Base-by-base conservation (phyloP, 1,140 invertebrate genomes). In the Eciton burchellii region DNA sequence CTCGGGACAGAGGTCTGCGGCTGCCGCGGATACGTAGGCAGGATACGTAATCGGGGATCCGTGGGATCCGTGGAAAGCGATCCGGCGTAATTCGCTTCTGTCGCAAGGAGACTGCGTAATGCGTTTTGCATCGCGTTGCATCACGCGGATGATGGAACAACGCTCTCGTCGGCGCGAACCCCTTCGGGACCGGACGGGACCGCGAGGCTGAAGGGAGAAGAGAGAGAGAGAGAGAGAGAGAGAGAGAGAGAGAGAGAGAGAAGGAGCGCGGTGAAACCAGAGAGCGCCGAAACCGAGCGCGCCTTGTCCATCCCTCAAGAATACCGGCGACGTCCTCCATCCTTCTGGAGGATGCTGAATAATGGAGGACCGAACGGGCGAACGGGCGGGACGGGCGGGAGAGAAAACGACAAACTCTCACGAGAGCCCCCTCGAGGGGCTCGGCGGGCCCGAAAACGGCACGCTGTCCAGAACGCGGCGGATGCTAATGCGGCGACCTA, bases 401-500 rank as follows among this genome's bases (percentile, higher is more conserved):
- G 24, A 26, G 41, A 16, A 24, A 11, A 47, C 35, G 57, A 35
- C 74, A 45, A n/a, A 3, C 35, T 60, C 65, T 45, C 57, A n/a
- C 57, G 43, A 63, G 66, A 35, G 35, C 6, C 35, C 74, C 62
- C 45, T 72, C 52, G 65, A 71, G 57, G 47, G 16, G 81, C 65
- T 41, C 49, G n/a, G 45, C 29, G 12, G 73, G 11, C 8, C 24
- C 52, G 49, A 57, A 52, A 70, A 68, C 2, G 6, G 6, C 35
- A 6, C 49, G 45, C 47, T 47, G 57, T 45, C 11, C 77, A 72
- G 60, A 74, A 82, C 26, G 57, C 70, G 29, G 76, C 63, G 21
- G 56, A 62, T 71, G 83, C 79, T 86, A 81, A 84, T 86, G 68
- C 84, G 79, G 63, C 35, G 6, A 35, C 83, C 84, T 86, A 86